A percentile compares a stretch with the other conserved stretches of the same genome.
phyloP scores from a whole-genome alignment of 92 coral and sea anemone genomes.

The Porites lobata region DNA sequence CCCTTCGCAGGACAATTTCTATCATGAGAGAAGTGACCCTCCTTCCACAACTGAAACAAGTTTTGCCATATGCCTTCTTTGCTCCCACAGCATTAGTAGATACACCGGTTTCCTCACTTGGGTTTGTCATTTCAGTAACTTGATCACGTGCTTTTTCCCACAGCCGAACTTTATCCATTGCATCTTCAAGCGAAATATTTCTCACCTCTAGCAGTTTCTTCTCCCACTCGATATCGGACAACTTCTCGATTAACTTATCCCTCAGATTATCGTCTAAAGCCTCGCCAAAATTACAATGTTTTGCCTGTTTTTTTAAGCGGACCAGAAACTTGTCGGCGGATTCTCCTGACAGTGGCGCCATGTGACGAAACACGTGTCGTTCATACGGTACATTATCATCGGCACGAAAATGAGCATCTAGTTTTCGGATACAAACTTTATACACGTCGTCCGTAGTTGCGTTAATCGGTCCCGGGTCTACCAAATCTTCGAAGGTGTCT shows the following conservation, averaged over 20 bases:
- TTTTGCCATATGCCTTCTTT: neutral
- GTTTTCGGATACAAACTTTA: neutral
- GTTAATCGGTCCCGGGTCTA: conserved; percentile 51
- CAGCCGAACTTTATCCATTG: neutral
- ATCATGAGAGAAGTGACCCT: conserved; percentile 41
- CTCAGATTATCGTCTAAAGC: conserved; percentile 61
- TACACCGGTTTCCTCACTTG: neutral
- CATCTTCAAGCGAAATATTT: conserved; percentile 8
- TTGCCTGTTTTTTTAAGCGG: conserved; percentile 62
- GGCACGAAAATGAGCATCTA: conserved; percentile 17
- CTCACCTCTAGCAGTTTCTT: conserved; percentile 6
- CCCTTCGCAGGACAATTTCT: conserved; percentile 44
- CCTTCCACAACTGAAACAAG: conserved; percentile 35
- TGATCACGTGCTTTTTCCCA: neutral
- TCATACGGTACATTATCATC: conserved; percentile 45
- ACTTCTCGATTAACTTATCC: conserved; percentile 72
- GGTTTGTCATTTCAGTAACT: neutral
- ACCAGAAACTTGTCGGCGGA: conserved; percentile 62
- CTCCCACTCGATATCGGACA: conserved; percentile 38
- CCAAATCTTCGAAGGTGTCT: conserved; percentile 62
- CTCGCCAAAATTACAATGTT: conserved; percentile 68
- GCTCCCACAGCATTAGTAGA: conserved; percentile 9
- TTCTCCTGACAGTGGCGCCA: conserved; percentile 51
- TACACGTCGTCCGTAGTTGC: conserved; percentile 40
- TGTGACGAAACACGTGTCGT: conserved; percentile 64